Evolutionary conservation across 2,797 vertebrate genomes (phyloP), one percentile per base, ranked within the genome.

Genomic region (Eidolon dupreanum): DNA sequence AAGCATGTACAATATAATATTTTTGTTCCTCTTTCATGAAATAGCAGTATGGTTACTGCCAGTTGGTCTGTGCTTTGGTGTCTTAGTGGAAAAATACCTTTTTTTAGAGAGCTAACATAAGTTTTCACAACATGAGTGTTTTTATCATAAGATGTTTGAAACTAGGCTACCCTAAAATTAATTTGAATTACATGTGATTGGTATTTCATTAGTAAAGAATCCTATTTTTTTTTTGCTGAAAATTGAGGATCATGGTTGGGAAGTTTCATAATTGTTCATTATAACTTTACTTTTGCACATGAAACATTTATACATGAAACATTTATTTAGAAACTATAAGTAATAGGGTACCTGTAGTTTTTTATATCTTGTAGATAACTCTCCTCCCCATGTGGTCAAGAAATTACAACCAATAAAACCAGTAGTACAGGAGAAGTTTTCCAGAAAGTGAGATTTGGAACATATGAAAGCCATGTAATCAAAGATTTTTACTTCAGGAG

Each of bases 311-410:
- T 49, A 49, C 49, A 49, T 49, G 15, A 49, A 49, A 49, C 13
- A n/a, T 31, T 68, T 13, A n/a, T 66, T 78, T 86, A 74, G 6
- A 11, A 55, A 24, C 41, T 55, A 5, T 79, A 63, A 70, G 33
- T 89, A 95, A 91, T 28, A 75, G 16, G 26, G 94, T 63, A 82
- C n/a, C 28, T 68, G 6, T 90, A 53, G 20, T 53, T 74, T 22
- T 66, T 88, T 78, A 49, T 93, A 63, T 93, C 59, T 86, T 90
- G 20, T 33, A 90, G 91, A 24, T 73, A 8, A 49, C 28, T 78
- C 79, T 73, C 28, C 79, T 66, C 41, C 31, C 31, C 33, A 13
- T 13, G 19, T 19, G 43, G 75, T 74, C 26, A 87, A 86, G 57
- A 36, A 81, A 65, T 84, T 41, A 51, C 41, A 75, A 65, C n/a